phyloP scores from a whole-genome alignment of 2,888 invertebrate species.

The Venusia cambrica region DNA sequence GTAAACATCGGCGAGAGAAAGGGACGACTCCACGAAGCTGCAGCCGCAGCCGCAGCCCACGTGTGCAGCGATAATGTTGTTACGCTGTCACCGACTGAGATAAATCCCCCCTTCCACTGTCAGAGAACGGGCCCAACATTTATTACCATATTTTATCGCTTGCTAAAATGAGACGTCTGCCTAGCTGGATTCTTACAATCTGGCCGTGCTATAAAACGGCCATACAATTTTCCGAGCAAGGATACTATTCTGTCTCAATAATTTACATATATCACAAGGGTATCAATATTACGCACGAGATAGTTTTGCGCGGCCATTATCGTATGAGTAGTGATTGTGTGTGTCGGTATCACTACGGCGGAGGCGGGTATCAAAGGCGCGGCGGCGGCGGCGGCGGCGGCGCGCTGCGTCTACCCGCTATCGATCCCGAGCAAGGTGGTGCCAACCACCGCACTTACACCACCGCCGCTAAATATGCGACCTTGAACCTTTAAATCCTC shows the following conservation, averaged over 20 bases:
- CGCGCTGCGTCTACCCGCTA: conserved; percentile 68
- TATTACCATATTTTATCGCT: conserved; percentile 42
- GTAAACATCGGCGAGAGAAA: conserved; percentile 40
- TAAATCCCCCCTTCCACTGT: conserved; percentile 47
- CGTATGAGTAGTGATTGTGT: conserved; percentile 48
- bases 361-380: conserved; percentile 43
- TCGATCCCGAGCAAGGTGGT: conserved; percentile 67
- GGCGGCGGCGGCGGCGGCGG: too few relatives aligned
- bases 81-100: conserved; percentile 46
- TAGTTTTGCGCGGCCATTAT: conserved; percentile 43
- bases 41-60: conserved; percentile 40
- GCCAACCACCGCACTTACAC: conserved; percentile 56
- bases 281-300: too few relatives aligned
- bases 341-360: conserved; percentile 42
- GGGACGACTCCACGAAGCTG: conserved; percentile 36
- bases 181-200: conserved; percentile 25
- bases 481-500: conserved; percentile 69
- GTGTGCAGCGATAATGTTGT: conserved; percentile 52
- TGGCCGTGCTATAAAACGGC: conserved; percentile 11
- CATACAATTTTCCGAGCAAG: too few relatives aligned
- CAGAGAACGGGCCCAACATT: conserved; percentile 40
- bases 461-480: conserved; percentile 56
- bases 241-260: too few relatives aligned
- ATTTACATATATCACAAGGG: too few relatives aligned
- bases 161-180: too few relatives aligned